Conservation (phyloP, 2,888 invertebrate species). For the Ecliptopera silaceata region DNA sequence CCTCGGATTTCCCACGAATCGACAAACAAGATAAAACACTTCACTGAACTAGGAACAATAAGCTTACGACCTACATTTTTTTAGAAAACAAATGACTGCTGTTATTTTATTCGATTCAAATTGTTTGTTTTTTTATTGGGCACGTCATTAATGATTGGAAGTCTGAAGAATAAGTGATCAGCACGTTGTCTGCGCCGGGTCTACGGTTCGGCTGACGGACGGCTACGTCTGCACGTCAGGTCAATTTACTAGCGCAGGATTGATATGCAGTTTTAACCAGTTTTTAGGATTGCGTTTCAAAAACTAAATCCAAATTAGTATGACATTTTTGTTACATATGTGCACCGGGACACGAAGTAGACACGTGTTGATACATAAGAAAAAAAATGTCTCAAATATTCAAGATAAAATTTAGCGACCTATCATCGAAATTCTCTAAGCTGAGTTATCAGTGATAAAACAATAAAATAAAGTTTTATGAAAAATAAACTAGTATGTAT, state of each 20-base stretch:
- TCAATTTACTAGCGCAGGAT: neutral
- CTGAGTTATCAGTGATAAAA: too few relatives aligned
- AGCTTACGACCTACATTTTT: constrained; percentile 15
- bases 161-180: constrained; percentile 34
- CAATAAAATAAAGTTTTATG: too few relatives aligned
- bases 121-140: constrained; percentile 22
- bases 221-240: neutral
- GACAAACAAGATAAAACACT: constrained; percentile 53
- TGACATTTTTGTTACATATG: too few relatives aligned
- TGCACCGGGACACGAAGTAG: too few relatives aligned
- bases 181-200: constrained; percentile 10
- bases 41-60: constrained; percentile 13
- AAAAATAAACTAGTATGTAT: too few relatives aligned
- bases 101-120: neutral
- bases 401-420: too few relatives aligned
- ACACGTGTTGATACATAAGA: too few relatives aligned
- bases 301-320: too few relatives aligned
- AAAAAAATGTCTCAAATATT: too few relatives aligned
- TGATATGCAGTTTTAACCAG: neutral
- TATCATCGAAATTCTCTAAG: too few relatives aligned
- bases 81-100: constrained; percentile 8
- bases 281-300: neutral
- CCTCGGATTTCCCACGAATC: constrained; percentile 71
- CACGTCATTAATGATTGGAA: constrained; percentile 43
- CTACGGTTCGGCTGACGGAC: neutral